These are phyloP conservation scores for Euwallacea similis DNA, from an alignment of 1,140 invertebrate species.

Conservation along the genomic window DNA sequence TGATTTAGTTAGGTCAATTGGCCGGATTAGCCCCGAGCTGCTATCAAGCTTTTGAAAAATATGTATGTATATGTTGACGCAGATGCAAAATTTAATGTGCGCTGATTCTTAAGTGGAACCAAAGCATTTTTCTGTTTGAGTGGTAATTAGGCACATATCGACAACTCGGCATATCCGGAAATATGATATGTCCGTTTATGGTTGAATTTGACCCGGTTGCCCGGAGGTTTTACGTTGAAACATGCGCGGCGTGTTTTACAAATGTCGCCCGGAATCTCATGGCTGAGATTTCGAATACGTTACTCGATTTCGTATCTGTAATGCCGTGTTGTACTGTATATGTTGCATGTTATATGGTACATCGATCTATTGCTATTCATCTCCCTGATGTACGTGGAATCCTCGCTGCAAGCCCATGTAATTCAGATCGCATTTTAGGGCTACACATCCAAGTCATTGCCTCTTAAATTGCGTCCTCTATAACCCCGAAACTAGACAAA, in stretches of 20 bases:
- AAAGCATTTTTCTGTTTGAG: too few species aligned
- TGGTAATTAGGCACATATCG: not conserved
- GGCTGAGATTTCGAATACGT: constrained; percentile 29
- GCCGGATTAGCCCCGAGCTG: too few species aligned
- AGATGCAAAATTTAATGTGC: too few species aligned
- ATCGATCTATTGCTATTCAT: constrained; percentile 19
- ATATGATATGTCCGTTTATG: constrained; percentile 21
- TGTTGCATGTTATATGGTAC: constrained; percentile 11
- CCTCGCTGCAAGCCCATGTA: not conserved
- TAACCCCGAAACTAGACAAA: too few species aligned
- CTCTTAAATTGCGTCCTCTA: too few species aligned
- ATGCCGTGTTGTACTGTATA: constrained; percentile 17
- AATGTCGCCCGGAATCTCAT: constrained; percentile 30
- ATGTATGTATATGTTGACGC: too few species aligned
- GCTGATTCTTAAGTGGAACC: too few species aligned
- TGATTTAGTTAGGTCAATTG: too few species aligned
- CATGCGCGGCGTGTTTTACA: constrained; percentile 24
- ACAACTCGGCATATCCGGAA: constrained; percentile 20
- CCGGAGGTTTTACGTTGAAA: constrained; percentile 11
- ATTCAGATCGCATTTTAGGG: not conserved
- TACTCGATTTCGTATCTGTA: constrained; percentile 30
- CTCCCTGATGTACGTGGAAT: constrained; percentile 1
- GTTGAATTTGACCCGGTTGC: constrained; percentile 23
- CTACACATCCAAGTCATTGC: not conserved
- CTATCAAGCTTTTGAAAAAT: too few species aligned